These are phyloP conservation scores for Lethenteron camtschaticum DNA, from an alignment of 2,113 vertebrate species.

Conservation along the genomic window DNA sequence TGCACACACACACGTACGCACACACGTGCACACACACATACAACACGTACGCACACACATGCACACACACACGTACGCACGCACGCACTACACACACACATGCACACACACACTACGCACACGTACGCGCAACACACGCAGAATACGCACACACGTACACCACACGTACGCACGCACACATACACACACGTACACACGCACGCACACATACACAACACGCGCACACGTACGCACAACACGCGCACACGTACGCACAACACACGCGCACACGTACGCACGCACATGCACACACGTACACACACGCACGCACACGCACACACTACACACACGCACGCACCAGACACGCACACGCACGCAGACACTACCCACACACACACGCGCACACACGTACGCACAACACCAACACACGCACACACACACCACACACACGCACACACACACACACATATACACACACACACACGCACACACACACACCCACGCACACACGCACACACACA, in stretches of 20 bases:
- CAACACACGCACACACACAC: background rate
- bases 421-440: too few relatives aligned
- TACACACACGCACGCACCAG: too few relatives aligned
- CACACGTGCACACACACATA: background rate
- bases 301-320: too few relatives aligned
- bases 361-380: too few relatives aligned
- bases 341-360: too few relatives aligned
- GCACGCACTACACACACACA: background rate
- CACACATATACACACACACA: too few relatives aligned
- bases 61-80: background rate
- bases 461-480: too few relatives aligned
- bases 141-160: background rate
- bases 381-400: background rate
- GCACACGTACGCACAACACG: background rate
- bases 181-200: background rate
- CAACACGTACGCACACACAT: background rate
- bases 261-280: background rate
- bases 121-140: too few relatives aligned
- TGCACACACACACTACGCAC: background rate
- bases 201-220: background rate
- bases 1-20: background rate
- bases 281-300: too few relatives aligned
- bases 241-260: background rate
- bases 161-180: background rate
- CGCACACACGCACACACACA: too few relatives aligned